Percentiles rank a stretch among this genome's conserved stretches.
Conservation (phyloP, 2,888 invertebrate species). For the Caenorhabditis sp. region DNA sequence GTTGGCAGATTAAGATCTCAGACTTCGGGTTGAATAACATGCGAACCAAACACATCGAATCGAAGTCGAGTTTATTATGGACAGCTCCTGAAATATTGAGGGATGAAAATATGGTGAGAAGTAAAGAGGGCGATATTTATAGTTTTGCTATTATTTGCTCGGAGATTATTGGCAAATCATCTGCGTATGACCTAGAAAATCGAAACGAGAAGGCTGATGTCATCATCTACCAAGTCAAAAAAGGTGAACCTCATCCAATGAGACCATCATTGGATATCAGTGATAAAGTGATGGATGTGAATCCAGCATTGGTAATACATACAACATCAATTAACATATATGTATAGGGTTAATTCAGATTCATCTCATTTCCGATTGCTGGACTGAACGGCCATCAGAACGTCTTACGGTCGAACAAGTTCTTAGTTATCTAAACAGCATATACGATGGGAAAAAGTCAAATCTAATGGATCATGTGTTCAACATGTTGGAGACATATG, state of each 20-base stretch:
- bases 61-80: slow-evolving; percentile 47
- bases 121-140: slow-evolving; percentile 48
- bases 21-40: slow-evolving; percentile 23
- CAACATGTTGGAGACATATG: slow-evolving; percentile 59
- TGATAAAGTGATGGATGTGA: slow-evolving; percentile 2
- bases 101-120: slow-evolving; percentile 8
- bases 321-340: neutral
- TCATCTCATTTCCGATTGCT: slow-evolving; percentile 59
- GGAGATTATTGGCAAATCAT: slow-evolving; percentile 37
- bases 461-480: slow-evolving; percentile 67
- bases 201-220: slow-evolving; percentile 49
- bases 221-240: slow-evolving; percentile 41
- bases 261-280: slow-evolving; percentile 21
- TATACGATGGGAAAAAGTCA: slow-evolving; percentile 38
- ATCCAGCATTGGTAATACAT: slow-evolving; percentile 20
- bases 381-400: slow-evolving; percentile 56
- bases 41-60: neutral
- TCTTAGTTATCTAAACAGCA: slow-evolving; percentile 22
- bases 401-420: slow-evolving; percentile 52
- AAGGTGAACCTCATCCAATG: slow-evolving; percentile 37
- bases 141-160: slow-evolving; percentile 55
- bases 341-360: slow-evolving; percentile 12
- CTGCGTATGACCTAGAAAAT: slow-evolving; percentile 37
- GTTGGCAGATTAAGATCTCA: slow-evolving; percentile 57
- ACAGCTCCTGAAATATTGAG: slow-evolving; percentile 56